Percentiles rank a stretch among this genome's conserved stretches.
phyloP scores from a whole-genome alignment of 2,888 invertebrate species.

The Schizaphis graminum region DNA sequence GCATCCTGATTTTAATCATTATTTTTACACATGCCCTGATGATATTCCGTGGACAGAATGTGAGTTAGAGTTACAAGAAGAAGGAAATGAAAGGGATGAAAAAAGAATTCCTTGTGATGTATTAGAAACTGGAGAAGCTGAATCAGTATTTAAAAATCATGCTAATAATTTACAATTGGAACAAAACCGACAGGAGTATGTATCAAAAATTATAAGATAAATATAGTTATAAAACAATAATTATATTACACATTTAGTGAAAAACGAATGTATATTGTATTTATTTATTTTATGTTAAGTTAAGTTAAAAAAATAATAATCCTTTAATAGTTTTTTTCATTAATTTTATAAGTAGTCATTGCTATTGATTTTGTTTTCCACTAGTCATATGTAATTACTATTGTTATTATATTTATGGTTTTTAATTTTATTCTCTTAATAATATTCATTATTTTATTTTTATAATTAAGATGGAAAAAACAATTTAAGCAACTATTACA shows the following conservation, averaged over 20 bases:
- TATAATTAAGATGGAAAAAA: constrained; percentile 83
- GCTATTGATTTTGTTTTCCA: background rate
- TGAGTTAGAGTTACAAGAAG: constrained; percentile 77
- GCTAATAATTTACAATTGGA: constrained; percentile 92
- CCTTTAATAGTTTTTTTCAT: background rate
- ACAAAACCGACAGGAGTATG: constrained; percentile 92
- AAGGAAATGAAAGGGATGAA: constrained; percentile 74
- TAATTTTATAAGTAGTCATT: background rate
- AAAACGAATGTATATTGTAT: background rate
- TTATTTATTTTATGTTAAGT: background rate
- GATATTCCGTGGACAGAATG: constrained; percentile 84
- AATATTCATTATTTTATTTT: background rate
- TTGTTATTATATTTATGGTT: background rate
- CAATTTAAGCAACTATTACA: constrained; percentile 94
- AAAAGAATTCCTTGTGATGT: constrained; percentile 92
- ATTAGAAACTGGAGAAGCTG: constrained; percentile 90
- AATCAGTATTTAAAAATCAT: constrained; percentile 91
- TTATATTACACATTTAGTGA: background rate
- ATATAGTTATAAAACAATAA: background rate
- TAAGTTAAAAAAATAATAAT: background rate
- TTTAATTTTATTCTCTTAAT: background rate
- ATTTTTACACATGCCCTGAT: constrained; percentile 89
- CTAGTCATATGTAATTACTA: background rate
- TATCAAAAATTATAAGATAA: constrained; percentile 68
- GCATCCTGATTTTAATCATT: constrained; percentile 93